phyloP scores from a whole-genome alignment of 1,140 invertebrate genomes.

The Protaetia brevitarsis region DNA sequence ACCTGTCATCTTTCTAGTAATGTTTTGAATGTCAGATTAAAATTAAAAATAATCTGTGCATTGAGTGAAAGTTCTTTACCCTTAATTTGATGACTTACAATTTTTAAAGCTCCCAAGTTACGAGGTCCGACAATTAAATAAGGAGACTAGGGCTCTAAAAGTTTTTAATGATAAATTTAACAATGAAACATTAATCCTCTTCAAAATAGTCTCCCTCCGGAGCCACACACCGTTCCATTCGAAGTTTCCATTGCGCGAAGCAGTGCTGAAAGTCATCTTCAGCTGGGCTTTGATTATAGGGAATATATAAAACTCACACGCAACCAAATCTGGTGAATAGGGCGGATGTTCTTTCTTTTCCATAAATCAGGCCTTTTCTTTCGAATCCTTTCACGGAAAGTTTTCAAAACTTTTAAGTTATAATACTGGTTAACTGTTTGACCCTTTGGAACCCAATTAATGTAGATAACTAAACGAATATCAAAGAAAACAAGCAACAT shows the following conservation, averaged over 20 bases:
- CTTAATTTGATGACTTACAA: too few relatives aligned
- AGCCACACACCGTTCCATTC: background rate
- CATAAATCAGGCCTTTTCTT: background rate
- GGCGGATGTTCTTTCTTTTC: background rate
- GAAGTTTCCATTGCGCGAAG: background rate
- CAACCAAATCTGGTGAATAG: background rate
- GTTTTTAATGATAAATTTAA: too few relatives aligned
- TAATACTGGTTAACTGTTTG: constrained; percentile 14
- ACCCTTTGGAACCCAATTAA: too few relatives aligned
- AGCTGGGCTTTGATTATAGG: background rate
- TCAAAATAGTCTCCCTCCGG: background rate
- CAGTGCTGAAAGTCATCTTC: background rate
- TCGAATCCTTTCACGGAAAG: background rate
- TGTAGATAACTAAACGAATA: constrained; percentile 36
- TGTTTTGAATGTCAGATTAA: too few relatives aligned
- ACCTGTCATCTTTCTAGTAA: too few relatives aligned
- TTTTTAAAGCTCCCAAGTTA: too few relatives aligned
- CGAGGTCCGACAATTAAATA: background rate
- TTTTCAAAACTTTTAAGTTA: background rate
- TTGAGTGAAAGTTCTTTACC: too few relatives aligned
- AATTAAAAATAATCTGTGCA: too few relatives aligned
- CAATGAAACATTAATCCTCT: background rate
- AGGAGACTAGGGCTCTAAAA: background rate
- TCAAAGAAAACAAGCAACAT: constrained; percentile 42
- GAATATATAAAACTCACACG: background rate